Conservation (phyloP, 1,140 invertebrate genomes). For the Pinna nobilis region DNA sequence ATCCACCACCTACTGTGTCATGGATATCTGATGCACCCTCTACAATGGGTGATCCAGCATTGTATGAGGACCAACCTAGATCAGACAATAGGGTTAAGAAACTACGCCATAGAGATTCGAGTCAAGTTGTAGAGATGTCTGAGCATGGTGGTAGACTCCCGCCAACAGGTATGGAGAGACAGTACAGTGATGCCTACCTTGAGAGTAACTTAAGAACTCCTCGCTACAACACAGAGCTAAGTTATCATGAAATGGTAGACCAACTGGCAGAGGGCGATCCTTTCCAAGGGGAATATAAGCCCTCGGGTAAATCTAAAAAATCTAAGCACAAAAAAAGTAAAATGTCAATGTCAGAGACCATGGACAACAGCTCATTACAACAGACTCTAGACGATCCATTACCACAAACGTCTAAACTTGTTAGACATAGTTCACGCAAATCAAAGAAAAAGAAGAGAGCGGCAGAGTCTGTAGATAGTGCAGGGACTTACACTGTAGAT, state of each 20-base stretch:
- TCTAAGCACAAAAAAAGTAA: constrained; percentile 31
- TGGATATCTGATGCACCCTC: too few species aligned
- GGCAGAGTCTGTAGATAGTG: constrained; percentile 38
- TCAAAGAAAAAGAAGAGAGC: constrained; percentile 33
- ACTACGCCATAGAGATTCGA: constrained; percentile 8
- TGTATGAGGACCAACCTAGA: not conserved
- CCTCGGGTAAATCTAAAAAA: constrained; percentile 38
- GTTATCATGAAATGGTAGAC: constrained; percentile 40
- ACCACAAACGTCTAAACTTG: not conserved
- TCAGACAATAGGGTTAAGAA: constrained; percentile 13
- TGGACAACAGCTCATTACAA: not conserved
- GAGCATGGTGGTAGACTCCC: not conserved
- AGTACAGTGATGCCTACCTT: constrained; percentile 24
- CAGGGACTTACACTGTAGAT: constrained; percentile 39
- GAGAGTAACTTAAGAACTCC: constrained; percentile 35
- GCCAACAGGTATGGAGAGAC: constrained; percentile 12
- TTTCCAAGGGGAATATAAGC: constrained; percentile 36
- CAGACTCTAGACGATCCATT: not conserved
- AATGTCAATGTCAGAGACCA: constrained; percentile 3
- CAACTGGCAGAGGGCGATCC: constrained; percentile 35
- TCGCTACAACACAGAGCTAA: constrained; percentile 35
- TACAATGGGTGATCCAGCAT: too few species aligned
- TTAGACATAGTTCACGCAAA: constrained; percentile 3
- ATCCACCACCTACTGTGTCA: too few species aligned
- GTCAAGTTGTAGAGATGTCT: not conserved